Conservation (phyloP, 92 coral and sea anemone species). For the Phymanthus crucifer region DNA sequence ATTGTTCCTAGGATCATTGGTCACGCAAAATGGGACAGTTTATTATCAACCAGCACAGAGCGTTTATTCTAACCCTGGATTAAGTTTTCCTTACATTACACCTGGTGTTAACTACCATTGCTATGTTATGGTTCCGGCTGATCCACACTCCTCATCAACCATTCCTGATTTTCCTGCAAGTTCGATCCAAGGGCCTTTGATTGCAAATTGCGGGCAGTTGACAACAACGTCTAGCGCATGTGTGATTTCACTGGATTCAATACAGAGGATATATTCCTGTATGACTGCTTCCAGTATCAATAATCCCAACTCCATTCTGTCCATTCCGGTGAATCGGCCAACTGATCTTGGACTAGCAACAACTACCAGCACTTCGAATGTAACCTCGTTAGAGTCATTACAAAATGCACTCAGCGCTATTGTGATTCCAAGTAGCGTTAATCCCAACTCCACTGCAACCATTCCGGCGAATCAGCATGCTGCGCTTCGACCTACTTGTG, state of each 20-base stretch:
- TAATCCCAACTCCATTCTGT: neutral
- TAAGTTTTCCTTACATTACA: neutral
- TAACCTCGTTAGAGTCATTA: neutral
- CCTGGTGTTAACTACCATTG: neutral
- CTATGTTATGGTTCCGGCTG: neutral
- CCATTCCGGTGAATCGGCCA: neutral
- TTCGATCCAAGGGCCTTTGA: neutral
- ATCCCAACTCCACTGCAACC: neutral
- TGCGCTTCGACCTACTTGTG: neutral
- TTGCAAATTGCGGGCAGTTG: neutral
- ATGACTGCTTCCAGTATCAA: neutral
- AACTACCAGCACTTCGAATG: neutral
- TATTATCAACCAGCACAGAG: constrained; percentile 8
- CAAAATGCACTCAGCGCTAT: neutral
- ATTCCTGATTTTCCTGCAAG: neutral
- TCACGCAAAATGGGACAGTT: neutral
- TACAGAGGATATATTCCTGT: neutral
- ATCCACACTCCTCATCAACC: neutral
- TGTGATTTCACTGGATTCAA: neutral
- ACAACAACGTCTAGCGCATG: neutral
- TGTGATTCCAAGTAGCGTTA: neutral
- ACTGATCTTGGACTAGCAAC: neutral
- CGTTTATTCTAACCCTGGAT: neutral
- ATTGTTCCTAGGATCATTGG: neutral
- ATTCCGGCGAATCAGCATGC: neutral